Percentiles rank a stretch among this genome's conserved stretches.
Evolutionary conservation across 2,113 vertebrate species (phyloP).

Genomic region (Microtus ochrogaster): DNA sequence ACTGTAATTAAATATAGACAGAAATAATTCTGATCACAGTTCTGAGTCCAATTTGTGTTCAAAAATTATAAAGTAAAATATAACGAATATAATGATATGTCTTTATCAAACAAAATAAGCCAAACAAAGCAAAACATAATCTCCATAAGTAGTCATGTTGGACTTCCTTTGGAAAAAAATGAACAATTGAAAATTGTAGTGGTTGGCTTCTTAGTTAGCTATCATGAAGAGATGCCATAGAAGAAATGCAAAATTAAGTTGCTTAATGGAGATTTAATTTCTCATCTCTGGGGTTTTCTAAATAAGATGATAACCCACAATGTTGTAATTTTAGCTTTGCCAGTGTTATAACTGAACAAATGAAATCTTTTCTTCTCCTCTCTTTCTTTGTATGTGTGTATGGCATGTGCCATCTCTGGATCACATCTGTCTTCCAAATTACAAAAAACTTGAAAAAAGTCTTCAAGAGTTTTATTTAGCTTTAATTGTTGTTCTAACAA

Average conservation of each 20-base stretch:
- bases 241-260: slow-evolving; percentile 82
- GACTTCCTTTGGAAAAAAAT: slow-evolving; percentile 66
- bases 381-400: slow-evolving; percentile 73
- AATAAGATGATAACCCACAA: slow-evolving; percentile 84
- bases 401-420: slow-evolving; percentile 73
- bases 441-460: slow-evolving; percentile 31
- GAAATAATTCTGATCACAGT: slow-evolving; percentile 64
- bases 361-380: slow-evolving; percentile 76
- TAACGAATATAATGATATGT: slow-evolving; percentile 66
- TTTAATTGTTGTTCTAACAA: slow-evolving; percentile 61
- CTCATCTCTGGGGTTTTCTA: slow-evolving; percentile 79
- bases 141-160: slow-evolving; percentile 58
- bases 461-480: slow-evolving; percentile 26
- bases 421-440: slow-evolving; percentile 63
- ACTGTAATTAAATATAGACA: slow-evolving; percentile 69
- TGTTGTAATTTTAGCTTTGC: slow-evolving; percentile 81
- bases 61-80: slow-evolving; percentile 80
- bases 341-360: slow-evolving; percentile 82
- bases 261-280: slow-evolving; percentile 82
- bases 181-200: slow-evolving; percentile 81
- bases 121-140: slow-evolving; percentile 7
- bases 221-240: slow-evolving; percentile 79
- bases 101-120: slow-evolving; percentile 71
- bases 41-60: slow-evolving; percentile 63
- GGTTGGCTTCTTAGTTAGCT: slow-evolving; percentile 76